Conservation (phyloP, 53 echinoderm and acorn worm species). For the Apostichopus leukothele region DNA sequence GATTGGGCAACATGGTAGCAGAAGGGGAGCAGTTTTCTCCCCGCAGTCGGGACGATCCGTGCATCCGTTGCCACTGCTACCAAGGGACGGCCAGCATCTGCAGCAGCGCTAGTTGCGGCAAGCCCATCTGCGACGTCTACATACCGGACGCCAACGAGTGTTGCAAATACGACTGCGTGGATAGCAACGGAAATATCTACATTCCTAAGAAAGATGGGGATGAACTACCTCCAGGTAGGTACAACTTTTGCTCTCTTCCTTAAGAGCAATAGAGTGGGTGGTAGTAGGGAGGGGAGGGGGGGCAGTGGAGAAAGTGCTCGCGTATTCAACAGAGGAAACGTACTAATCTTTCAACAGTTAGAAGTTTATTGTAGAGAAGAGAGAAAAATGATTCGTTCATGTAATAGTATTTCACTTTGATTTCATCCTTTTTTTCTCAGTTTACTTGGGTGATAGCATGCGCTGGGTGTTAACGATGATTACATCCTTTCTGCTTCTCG, state of each 20-base stretch:
- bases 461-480: constrained; percentile 95
- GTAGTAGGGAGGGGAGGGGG: too few relatives aligned
- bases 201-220: constrained; percentile 24
- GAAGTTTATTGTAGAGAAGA: too few relatives aligned
- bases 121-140: constrained; percentile 72
- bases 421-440: constrained; percentile 29
- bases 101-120: constrained; percentile 68
- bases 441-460: constrained; percentile 84
- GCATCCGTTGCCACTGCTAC: constrained; percentile 71
- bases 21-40: constrained; percentile 75
- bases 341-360: too few relatives aligned
- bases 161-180: constrained; percentile 76
- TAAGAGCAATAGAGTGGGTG: too few relatives aligned
- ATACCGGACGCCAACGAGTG: constrained; percentile 67
- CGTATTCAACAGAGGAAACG: too few relatives aligned
- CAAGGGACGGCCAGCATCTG: constrained; percentile 74
- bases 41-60: constrained; percentile 62
- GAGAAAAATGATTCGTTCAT: too few relatives aligned
- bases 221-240: constrained; percentile 6
- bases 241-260: background rate
- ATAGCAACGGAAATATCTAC: constrained; percentile 46
- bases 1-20: constrained; percentile 56
- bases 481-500: constrained; percentile 88
- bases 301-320: too few relatives aligned
- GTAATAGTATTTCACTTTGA: too few relatives aligned